Evolutionary conservation across 2,888 invertebrate species (phyloP), one percentile per base, ranked within the genome.

Genomic region (Plagodis dolabraria): DNA sequence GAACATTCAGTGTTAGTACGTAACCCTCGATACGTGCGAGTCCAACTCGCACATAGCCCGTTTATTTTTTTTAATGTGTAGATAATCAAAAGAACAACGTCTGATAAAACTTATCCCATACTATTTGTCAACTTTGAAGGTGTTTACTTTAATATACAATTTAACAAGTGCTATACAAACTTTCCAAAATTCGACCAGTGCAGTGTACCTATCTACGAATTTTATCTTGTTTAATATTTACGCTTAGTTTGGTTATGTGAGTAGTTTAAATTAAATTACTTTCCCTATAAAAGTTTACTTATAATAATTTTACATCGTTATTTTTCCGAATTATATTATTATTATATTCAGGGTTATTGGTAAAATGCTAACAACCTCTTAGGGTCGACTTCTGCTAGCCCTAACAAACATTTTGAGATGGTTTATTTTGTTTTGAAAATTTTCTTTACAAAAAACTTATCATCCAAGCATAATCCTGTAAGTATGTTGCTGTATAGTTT

Each of bases 131-230:
- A 60, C 46, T 59, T 63, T 63, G 53, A 51, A 48, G 53, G 52
- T 75, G 65, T 79, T 79, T 74, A 69, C 40, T 40, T 79, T 79
- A 74, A 69, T 10, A 10, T 40, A 40, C 72, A 61, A 62, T 63
- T 58, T 55, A 56, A 60, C 64, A 71, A 72, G 70, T 71, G 64
- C 43, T 67, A 34, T 49, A 64, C 68, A 72, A 76, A 77, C 62
- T 64, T 62, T 68, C 67, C 65, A 69, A 72, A 76, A 59, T 54
- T 8, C 8, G 48, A 40, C n/a, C 42, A 42, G 10, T 7, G 42
- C 6, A 6, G 10, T 42, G 9, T 42, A 38, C n/a, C 8, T 42
- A 38, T 5, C 8, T 9, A 42, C 9, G n/a, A 2, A 10, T 8
- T 34, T 42, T n/a, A 35, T 55, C 33, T 33, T 36, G 53, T 5